Evolutionary conservation across 1,140 invertebrate species (phyloP).

Genomic region (Papilio polyxenes): DNA sequence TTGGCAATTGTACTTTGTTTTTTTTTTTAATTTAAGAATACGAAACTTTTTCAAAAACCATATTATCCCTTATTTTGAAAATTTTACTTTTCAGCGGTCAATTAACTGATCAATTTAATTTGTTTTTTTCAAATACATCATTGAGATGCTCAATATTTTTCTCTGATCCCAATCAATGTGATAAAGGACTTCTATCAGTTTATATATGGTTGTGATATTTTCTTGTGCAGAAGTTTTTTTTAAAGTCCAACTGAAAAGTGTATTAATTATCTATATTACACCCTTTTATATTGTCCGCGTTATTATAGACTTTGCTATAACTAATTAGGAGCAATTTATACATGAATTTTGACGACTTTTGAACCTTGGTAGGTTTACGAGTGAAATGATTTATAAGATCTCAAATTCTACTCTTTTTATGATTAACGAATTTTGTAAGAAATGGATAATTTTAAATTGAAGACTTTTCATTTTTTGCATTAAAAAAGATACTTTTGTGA

Average conservation of each 20-base stretch:
- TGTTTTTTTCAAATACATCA: background rate
- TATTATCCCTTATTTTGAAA: no score
- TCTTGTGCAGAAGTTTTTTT: conserved; percentile 21
- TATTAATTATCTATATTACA: conserved; percentile 10
- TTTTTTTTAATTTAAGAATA: no score
- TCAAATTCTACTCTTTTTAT: background rate
- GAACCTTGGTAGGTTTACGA: no score
- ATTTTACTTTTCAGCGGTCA: no score
- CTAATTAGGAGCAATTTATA: background rate
- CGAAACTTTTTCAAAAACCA: no score
- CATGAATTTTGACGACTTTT: no score
- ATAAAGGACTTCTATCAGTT: conserved; percentile 8
- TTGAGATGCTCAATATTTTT: conserved; percentile 12
- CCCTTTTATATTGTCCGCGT: background rate
- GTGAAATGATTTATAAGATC: no score
- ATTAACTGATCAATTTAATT: conserved; percentile 53
- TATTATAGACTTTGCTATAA: background rate
- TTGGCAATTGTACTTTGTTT: background rate
- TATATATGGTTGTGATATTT: conserved; percentile 35
- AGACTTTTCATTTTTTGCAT: no score
- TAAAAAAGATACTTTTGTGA: background rate
- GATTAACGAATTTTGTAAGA: conserved; percentile 6
- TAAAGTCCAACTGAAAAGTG: conserved; percentile 12
- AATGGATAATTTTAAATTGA: conserved; percentile 17
- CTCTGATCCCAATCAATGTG: background rate